Base-by-base conservation (phyloP, 2,888 invertebrate species). In the Ormyrus rosae region DNA sequence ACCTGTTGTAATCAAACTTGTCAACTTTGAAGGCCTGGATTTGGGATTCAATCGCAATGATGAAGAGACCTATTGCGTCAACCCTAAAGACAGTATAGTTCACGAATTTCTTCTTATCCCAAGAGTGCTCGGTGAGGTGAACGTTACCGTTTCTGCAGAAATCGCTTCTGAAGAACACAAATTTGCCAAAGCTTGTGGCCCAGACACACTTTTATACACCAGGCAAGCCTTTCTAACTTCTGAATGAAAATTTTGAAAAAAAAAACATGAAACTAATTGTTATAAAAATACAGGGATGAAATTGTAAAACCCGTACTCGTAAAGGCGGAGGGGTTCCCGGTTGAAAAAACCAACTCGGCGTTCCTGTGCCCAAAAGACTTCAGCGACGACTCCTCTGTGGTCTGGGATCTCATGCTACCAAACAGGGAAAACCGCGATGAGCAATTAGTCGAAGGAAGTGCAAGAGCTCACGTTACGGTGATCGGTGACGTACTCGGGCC, bases 311-410 rank as follows among this genome's bases (percentile, higher is more conserved):
- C 92, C 10, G 91, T 95, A 11, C 86, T 91, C 8, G 93, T 96
- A 0, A 93, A 95, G 85, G 93, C 95, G 0, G 96, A 96, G 91
- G 96, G 96, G 2, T 92, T 95, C 50, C 94, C 94, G 0, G 91
- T 93, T 5, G 93, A 93, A 83, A 92, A 93, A 71, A 93, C 94
- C 8, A 93, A 93, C 81, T 95, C 95, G 0, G 92, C 93, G 2
- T 92, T 95, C 78, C 91, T 96, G 2, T 96, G 96, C 87, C 93
- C 93, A 2, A 91, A 92, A 88, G 93, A 95, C 81, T 89, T 90
- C 80, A 82, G 81, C 63, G 86, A 89, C 61, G 87, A 89, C 81
- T 87, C 91, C 34, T 86, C 84, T 48, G 87, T 87, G n/a, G 81
- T 83, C 1, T 93, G 93, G 92, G 87, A 91, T 61, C 85, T 93